A percentile compares a stretch with the other conserved stretches of the same genome.
Conservation (phyloP, 2,797 vertebrate species). For the Epinephelus awoara region DNA sequence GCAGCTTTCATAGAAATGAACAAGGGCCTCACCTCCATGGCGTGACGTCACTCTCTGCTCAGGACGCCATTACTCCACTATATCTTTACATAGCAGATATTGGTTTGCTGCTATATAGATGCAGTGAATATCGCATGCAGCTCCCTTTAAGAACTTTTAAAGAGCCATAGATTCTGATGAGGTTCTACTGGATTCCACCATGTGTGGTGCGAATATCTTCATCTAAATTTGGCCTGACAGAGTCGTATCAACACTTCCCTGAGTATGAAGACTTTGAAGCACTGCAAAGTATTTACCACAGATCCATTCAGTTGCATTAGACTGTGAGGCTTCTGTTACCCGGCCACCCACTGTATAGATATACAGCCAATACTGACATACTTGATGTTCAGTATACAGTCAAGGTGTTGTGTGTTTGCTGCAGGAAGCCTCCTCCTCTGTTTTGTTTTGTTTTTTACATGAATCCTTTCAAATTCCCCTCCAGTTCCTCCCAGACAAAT, state of each 20-base stretch:
- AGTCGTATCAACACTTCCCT: not conserved
- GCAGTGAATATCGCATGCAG: not conserved
- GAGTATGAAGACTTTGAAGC: not conserved
- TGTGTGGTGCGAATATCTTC: not conserved
- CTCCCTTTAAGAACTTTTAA: too few species aligned
- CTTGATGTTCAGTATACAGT: conserved; percentile 5
- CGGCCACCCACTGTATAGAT: not conserved
- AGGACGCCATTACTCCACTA: too few species aligned
- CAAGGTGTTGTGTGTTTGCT: conserved; percentile 1
- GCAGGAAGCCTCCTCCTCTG: conserved; percentile 10
- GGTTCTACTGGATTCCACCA: not conserved
- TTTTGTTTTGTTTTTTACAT: conserved; percentile 28
- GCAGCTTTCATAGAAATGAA: too few species aligned
- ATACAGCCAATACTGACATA: not conserved
- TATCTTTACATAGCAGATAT: too few species aligned
- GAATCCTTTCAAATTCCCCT: conserved; percentile 35
- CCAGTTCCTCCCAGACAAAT: conserved; percentile 12
- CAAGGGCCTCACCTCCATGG: too few species aligned
- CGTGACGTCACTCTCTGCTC: too few species aligned
- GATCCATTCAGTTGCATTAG: not conserved
- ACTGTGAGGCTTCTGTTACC: not conserved
- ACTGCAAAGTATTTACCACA: not conserved
- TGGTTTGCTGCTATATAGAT: too few species aligned
- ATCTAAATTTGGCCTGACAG: not conserved
- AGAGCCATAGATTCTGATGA: too few species aligned